Conservation (phyloP, 2,113 vertebrate genomes). For the Mohoua ochrocephala region DNA sequence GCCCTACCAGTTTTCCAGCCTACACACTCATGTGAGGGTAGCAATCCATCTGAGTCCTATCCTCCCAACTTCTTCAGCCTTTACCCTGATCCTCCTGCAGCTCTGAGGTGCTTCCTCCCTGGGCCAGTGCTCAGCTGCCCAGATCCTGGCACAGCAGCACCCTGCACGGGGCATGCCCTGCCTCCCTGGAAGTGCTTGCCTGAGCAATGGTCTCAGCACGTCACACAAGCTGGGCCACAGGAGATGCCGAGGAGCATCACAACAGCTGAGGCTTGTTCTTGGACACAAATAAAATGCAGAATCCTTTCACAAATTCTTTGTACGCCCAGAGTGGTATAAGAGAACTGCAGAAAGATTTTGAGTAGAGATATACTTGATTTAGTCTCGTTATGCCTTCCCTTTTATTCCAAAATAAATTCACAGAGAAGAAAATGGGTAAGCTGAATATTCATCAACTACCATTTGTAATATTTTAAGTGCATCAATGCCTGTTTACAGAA, state of each 20-base stretch:
- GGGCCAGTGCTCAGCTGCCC: background rate
- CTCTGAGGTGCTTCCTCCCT: background rate
- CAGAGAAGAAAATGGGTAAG: background rate
- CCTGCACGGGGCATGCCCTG: rapidly evolving
- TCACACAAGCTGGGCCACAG: background rate
- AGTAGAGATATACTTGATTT: background rate
- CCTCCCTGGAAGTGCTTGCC: background rate
- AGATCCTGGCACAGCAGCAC: background rate
- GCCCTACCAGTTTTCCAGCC: background rate
- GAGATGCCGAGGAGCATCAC: background rate
- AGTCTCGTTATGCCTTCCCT: background rate
- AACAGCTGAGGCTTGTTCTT: background rate
- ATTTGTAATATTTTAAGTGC: background rate
- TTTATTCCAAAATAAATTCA: background rate
- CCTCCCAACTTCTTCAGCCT: background rate
- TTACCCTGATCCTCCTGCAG: background rate
- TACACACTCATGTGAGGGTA: background rate
- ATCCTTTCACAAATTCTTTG: background rate
- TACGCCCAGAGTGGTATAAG: background rate
- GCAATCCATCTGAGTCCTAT: rapidly evolving
- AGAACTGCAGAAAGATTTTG: background rate
- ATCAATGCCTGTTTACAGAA: background rate
- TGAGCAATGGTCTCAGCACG: background rate
- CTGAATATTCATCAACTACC: background rate
- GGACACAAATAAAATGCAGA: background rate